These are phyloP conservation scores for Mechanitis messenoides DNA, from an alignment of 2,888 invertebrate species.

Conservation along the genomic window DNA sequence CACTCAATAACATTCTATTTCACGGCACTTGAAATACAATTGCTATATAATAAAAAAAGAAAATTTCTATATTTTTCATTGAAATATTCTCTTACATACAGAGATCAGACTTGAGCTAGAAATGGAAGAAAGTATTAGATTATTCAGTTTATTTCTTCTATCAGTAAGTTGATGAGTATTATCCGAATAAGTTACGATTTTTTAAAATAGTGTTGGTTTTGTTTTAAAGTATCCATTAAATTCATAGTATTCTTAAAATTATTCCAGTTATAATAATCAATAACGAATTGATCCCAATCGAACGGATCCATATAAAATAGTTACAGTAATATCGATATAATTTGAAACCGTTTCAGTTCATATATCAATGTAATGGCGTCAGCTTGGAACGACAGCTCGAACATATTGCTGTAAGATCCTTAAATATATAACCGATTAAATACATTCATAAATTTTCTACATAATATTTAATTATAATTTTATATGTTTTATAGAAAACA, in stretches of 20 bases:
- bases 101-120: too few species aligned
- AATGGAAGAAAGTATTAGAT: too few species aligned
- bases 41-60: conserved; percentile 15
- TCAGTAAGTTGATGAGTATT: too few species aligned
- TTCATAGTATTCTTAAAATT: too few species aligned
- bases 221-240: too few species aligned
- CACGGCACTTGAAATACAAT: conserved; percentile 22
- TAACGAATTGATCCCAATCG: too few species aligned
- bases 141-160: too few species aligned
- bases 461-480: background rate
- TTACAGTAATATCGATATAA: conserved; percentile 4
- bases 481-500: conserved; percentile 25
- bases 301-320: background rate
- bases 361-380: conserved; percentile 37
- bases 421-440: background rate
- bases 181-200: too few species aligned
- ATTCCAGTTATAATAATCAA: too few species aligned
- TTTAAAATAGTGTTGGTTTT: too few species aligned
- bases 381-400: conserved; percentile 38
- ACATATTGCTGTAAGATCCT: conserved; percentile 41
- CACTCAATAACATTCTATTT: conserved; percentile 15
- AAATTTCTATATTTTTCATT: conserved; percentile 12
- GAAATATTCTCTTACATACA: too few species aligned
- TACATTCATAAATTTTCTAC: too few species aligned
- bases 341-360: conserved; percentile 38